Evolutionary conservation across 2,797 vertebrate genomes (phyloP), one percentile per base, ranked within the genome.

Genomic region (Pipistrellus nathusii): DNA sequence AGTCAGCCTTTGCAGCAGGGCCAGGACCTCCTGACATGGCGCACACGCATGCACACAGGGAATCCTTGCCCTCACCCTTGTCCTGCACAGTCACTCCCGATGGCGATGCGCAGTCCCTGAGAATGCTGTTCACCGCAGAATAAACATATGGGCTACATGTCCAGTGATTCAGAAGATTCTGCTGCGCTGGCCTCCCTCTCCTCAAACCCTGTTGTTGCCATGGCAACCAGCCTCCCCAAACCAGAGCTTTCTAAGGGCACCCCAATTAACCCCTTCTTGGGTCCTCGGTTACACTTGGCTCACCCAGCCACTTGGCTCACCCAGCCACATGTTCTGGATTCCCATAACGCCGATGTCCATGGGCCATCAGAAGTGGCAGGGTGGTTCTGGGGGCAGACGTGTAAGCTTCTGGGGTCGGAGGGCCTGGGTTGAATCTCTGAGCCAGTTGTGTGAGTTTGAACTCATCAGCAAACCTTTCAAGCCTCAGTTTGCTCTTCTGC

Each of bases 211-310:
- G 94, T 97, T 94, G 98, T 99, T 98, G 98, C 98, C 98, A 98
- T 97, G 98, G 98, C 98, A 98, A 99, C 98, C 88, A 85, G 95
- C 97, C 98, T 98, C 95, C 97, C 98, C 98, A 98, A 97, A 98
- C 85, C 89, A 88, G 95, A 98, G 97, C 97, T 97, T 94, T 95
- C 97, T 94, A 97, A 97, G 97, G 96, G 97, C 97, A 95, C 98
- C 98, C 89, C 90, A 32, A 77, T 99, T 98, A 99, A 98, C 98
- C 97, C 98, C 91, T 98, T 98, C 96, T 90, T 96, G 91, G 48
- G 59, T 15, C 72, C 55, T 95, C 11, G 1, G 9, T 18, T 55
- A 80, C 5, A 5, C 46, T 44, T 27, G 8, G 66, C 38, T 23
- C 3, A 0, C 21, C 75, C 53, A 35, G 57, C 71, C 69, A 35